Base-by-base conservation (phyloP, 2,113 vertebrate species). In the Mormyrus lacerda region DNA sequence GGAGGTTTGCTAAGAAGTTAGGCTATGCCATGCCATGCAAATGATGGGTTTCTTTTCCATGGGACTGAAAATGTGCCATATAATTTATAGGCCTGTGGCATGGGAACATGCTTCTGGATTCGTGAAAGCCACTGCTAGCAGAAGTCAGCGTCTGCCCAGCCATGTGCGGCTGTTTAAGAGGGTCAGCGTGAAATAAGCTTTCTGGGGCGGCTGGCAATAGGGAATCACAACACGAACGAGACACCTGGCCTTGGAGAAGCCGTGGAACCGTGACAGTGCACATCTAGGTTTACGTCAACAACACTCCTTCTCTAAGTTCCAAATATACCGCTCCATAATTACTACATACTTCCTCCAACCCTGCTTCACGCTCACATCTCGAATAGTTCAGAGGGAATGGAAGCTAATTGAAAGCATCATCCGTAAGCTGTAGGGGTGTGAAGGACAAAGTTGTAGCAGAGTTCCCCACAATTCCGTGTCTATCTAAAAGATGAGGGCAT, bases 31-130 rank as follows among this genome's bases (percentile, higher is more conserved):
- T 51, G 9, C 53, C 82, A 24, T 42, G 61, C 19, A 88, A 90
- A 87, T 42, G 19, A 90, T 19, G 84, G 31, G 89, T 88, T 88
- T 65, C 87, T 44, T 87, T 93, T 92, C 89, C 44, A 85, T 65
- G 87, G 87, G 27, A 87, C 27, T 58, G 35, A 61, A 45, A 65
- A 79, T 88, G 45, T 50, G 65, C 44, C 53, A n/a, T 87, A 35
- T 87, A 87, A 87, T 87, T 88, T 76, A 50, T 48, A 79, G 47
- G 50, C 24, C 44, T 35, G 58, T 48, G 58, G 44, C 61, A 45
- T 73, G 44, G 47, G 88, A 88, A 76, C 61, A 79, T 48, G 24
- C 44, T 35, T 88, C 15, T 47, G 45, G 10, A 88, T 79, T 79
- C 45, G 3, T 19, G 58, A 65, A 88, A 51, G 21, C 6, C n/a